phyloP scores from a whole-genome alignment of 2,797 vertebrate genomes.

The Tangara arthus region DNA sequence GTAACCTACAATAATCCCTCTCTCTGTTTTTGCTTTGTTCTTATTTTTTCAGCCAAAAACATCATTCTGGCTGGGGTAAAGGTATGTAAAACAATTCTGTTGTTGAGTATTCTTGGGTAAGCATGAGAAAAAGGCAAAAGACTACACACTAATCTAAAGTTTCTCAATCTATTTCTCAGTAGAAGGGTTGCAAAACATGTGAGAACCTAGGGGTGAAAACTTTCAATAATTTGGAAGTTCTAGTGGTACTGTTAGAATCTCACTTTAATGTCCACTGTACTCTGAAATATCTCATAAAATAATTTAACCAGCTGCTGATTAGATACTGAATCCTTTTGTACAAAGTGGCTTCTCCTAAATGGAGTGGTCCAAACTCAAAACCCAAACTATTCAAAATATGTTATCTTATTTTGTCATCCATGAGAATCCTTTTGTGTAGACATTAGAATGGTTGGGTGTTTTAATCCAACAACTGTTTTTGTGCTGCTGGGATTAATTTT shows the following conservation, averaged over 20 bases:
- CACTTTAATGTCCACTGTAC: accelerated
- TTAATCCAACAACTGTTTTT: neutral
- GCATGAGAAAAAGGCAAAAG: neutral
- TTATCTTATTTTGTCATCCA: neutral
- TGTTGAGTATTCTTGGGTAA: neutral
- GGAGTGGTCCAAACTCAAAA: neutral
- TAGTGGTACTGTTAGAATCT: neutral
- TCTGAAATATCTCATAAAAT: neutral
- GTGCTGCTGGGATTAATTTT: neutral
- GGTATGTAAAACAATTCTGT: slow-evolving; percentile 73
- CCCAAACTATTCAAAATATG: neutral
- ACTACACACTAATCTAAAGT: neutral
- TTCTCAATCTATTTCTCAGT: neutral
- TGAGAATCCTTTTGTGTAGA: neutral
- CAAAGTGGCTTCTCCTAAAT: neutral
- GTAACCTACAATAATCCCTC: neutral
- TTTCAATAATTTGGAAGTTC: neutral
- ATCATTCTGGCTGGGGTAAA: slow-evolving; percentile 95
- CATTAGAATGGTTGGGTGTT: neutral
- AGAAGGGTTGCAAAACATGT: neutral
- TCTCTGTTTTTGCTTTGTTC: slow-evolving; percentile 21
- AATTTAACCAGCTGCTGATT: neutral
- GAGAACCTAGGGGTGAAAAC: neutral
- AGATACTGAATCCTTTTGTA: neutral
- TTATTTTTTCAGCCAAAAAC: slow-evolving; percentile 87